phyloP scores from a whole-genome alignment of 2,888 invertebrate species.

The Lepas anatifera region DNA sequence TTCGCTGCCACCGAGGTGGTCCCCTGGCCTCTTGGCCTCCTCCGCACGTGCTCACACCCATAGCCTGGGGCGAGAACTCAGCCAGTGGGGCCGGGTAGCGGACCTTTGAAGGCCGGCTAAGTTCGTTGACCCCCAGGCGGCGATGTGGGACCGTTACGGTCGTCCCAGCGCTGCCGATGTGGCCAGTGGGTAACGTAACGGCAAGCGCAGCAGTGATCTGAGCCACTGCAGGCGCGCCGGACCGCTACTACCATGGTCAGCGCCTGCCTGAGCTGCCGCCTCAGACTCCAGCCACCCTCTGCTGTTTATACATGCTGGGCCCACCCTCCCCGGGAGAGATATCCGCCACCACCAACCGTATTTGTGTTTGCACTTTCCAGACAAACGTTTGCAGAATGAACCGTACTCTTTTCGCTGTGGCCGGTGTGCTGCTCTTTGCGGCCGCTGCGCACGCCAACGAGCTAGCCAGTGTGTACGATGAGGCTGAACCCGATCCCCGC shows the following conservation, averaged over 20 bases:
- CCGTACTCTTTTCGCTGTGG: background rate
- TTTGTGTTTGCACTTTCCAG: background rate
- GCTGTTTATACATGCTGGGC: background rate
- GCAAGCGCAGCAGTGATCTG: too few relatives aligned
- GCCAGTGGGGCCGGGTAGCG: background rate
- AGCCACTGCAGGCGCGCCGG: background rate
- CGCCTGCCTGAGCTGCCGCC: background rate
- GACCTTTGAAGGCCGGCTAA: too few relatives aligned
- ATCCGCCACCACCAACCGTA: background rate
- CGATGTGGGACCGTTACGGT: too few relatives aligned
- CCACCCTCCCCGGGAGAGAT: too few relatives aligned
- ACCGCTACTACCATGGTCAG: background rate
- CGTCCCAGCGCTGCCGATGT: too few relatives aligned
- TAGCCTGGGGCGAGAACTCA: background rate
- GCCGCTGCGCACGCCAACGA: background rate
- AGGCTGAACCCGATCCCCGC: constrained; percentile 20
- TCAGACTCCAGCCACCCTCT: background rate
- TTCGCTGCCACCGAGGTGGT: too few relatives aligned
- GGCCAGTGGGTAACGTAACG: too few relatives aligned
- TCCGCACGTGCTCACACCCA: too few relatives aligned
- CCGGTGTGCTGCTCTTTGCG: background rate
- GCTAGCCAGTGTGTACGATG: background rate
- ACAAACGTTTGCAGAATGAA: background rate
- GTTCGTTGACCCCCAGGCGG: background rate
- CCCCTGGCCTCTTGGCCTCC: too few relatives aligned